Conservation (phyloP, 2,888 invertebrate species). For the Dynastes maya region DNA sequence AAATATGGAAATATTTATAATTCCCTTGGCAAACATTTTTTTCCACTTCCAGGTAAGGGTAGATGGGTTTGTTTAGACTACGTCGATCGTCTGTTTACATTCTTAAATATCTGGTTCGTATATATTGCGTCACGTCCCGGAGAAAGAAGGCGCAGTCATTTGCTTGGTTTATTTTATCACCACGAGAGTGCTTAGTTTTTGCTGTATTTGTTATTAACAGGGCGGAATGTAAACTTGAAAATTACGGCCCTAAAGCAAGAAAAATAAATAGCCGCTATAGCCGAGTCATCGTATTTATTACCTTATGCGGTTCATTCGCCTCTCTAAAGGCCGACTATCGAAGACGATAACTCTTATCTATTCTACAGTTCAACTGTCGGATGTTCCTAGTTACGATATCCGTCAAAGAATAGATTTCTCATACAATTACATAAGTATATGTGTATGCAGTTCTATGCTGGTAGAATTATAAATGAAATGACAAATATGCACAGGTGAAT, state of each 20-base stretch:
- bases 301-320: slow-evolving; percentile 37
- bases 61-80: slow-evolving; percentile 56
- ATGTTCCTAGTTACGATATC: slow-evolving; percentile 32
- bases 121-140: slow-evolving; percentile 42
- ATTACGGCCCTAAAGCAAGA: slow-evolving; percentile 21
- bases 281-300: slow-evolving; percentile 1
- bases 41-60: slow-evolving; percentile 54
- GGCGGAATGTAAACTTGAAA: slow-evolving; percentile 36
- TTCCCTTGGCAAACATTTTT: slow-evolving; percentile 52
- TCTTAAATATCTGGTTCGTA: slow-evolving; percentile 53
- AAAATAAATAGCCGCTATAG: slow-evolving; percentile 29
- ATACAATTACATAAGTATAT: slow-evolving; percentile 3
- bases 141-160: slow-evolving; percentile 36
- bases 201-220: slow-evolving; percentile 44
- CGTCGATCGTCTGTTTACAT: slow-evolving; percentile 57
- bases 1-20: slow-evolving; percentile 55
- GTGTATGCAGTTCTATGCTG: slow-evolving; percentile 20
- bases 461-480: slow-evolving; percentile 47
- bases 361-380: slow-evolving; percentile 38
- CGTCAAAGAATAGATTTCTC: slow-evolving; percentile 24
- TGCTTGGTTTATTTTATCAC: slow-evolving; percentile 48
- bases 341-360: slow-evolving; percentile 40
- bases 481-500: slow-evolving; percentile 49
- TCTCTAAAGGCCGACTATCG: background rate
- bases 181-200: slow-evolving; percentile 48